Conservation (phyloP, 2,888 invertebrate genomes). For the Acrobasis suavella region DNA sequence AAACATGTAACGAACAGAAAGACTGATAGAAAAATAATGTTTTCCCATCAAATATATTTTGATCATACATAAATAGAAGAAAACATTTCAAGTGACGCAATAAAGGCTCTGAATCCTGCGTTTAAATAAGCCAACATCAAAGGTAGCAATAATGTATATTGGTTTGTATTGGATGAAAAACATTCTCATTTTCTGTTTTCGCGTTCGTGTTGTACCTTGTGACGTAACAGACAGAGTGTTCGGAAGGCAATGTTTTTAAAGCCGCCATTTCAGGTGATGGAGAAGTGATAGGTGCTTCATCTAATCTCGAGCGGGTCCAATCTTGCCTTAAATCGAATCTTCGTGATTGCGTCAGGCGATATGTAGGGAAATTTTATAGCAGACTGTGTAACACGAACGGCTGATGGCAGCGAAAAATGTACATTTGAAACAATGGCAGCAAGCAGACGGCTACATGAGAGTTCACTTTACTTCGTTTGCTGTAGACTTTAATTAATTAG, state of each 20-base stretch:
- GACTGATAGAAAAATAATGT: slow-evolving; percentile 33
- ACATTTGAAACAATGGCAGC: slow-evolving; percentile 41
- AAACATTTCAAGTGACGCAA: slow-evolving; percentile 59
- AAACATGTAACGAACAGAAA: slow-evolving; percentile 7
- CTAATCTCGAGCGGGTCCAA: slow-evolving; percentile 34
- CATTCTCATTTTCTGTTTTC: slow-evolving; percentile 41
- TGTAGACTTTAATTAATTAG: slow-evolving; percentile 73
- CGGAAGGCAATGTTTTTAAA: slow-evolving; percentile 16
- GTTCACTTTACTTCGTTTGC: slow-evolving; percentile 62
- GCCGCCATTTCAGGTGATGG: slow-evolving; percentile 22
- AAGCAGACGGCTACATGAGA: slow-evolving; percentile 34
- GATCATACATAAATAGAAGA: slow-evolving; percentile 38
- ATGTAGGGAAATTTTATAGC: slow-evolving; percentile 36
- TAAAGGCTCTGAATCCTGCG: slow-evolving; percentile 62
- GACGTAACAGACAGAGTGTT: not conserved
- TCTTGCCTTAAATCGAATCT: slow-evolving; percentile 36
- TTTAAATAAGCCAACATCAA: slow-evolving; percentile 74
- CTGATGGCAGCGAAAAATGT: slow-evolving; percentile 25
- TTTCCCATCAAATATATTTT: slow-evolving; percentile 43
- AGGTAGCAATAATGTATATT: slow-evolving; percentile 55
- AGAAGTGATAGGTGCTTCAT: slow-evolving; percentile 29
- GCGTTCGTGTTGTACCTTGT: slow-evolving; percentile 1
- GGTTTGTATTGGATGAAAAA: slow-evolving; percentile 45
- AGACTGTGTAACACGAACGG: slow-evolving; percentile 18
- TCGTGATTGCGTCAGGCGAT: slow-evolving; percentile 36